phyloP scores from a whole-genome alignment of 2,113 vertebrate genomes.

The Sakesphorus luctuosus region DNA sequence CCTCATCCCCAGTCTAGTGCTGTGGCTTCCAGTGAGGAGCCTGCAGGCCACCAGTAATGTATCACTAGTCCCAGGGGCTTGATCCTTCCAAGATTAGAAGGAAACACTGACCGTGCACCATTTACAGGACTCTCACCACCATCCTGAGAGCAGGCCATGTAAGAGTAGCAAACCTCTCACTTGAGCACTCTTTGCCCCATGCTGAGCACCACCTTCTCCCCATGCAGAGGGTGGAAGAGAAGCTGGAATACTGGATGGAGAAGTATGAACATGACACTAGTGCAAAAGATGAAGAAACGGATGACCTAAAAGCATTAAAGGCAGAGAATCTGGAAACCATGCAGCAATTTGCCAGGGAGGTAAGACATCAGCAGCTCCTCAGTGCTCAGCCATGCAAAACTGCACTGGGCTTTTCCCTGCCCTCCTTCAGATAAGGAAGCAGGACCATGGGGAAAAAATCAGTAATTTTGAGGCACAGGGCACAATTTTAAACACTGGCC shows the following conservation, averaged over 20 bases:
- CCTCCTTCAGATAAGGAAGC: neutral
- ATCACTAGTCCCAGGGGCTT: neutral
- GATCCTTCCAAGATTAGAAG: neutral
- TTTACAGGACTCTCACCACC: neutral
- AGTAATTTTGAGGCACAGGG: neutral
- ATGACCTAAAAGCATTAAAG: conserved; percentile 70
- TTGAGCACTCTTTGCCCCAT: neutral
- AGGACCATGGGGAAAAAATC: neutral
- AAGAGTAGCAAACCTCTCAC: neutral
- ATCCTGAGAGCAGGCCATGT: neutral
- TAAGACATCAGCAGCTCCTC: conserved; percentile 36
- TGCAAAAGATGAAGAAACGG: conserved; percentile 79
- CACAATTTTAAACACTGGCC: neutral
- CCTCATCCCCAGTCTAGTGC: neutral
- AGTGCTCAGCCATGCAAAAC: neutral
- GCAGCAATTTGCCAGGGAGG: conserved; percentile 76
- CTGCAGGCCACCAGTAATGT: neutral
- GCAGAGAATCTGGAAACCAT: conserved; percentile 75
- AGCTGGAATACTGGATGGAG: conserved; percentile 83
- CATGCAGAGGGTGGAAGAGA: conserved; percentile 77
- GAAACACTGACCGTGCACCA: neutral
- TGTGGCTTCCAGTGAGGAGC: neutral
- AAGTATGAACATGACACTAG: conserved; percentile 82
- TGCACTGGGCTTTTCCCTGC: neutral
- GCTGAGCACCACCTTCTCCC: neutral